These are phyloP conservation scores for Marronus borbonicus DNA, from an alignment of 2,888 invertebrate species.

Conservation along the genomic window DNA sequence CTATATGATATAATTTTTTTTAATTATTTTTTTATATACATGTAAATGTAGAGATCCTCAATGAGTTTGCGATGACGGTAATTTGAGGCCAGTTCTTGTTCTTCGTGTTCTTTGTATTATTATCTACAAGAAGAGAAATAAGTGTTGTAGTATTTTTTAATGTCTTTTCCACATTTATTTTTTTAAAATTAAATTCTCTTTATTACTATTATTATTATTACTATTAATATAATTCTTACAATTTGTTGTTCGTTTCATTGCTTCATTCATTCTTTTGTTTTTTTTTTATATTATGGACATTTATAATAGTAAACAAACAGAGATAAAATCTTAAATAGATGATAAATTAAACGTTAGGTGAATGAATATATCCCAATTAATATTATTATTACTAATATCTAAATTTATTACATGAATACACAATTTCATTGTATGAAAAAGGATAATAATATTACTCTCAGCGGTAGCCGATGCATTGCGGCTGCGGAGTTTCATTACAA, in stretches of 20 bases:
- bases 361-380: background rate
- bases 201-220: constrained; percentile 4
- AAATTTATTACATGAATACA: constrained; percentile 23
- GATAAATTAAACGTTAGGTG: background rate
- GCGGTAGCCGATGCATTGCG: too few species aligned
- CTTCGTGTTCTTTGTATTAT: background rate
- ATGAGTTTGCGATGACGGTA: constrained; percentile 37
- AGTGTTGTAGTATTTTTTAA: constrained; percentile 5
- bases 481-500: too few species aligned
- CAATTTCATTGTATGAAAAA: constrained; percentile 2
- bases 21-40: constrained; percentile 42
- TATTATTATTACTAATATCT: background rate
- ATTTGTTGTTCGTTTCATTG: constrained; percentile 14
- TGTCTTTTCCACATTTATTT: constrained; percentile 14
- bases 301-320: constrained; percentile 4
- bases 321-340: constrained; percentile 16
- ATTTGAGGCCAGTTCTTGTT: constrained; percentile 52
- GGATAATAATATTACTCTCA: too few species aligned
- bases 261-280: background rate
- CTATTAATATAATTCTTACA: constrained; percentile 5
- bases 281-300: constrained; percentile 8
- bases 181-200: constrained; percentile 10
- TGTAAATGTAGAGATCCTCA: constrained; percentile 4
- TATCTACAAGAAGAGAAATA: background rate
- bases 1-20: constrained; percentile 51